Evolutionary conservation across 53 echinoderm and acorn worm genomes (phyloP).

Genomic region (Antedon mediterranea): DNA sequence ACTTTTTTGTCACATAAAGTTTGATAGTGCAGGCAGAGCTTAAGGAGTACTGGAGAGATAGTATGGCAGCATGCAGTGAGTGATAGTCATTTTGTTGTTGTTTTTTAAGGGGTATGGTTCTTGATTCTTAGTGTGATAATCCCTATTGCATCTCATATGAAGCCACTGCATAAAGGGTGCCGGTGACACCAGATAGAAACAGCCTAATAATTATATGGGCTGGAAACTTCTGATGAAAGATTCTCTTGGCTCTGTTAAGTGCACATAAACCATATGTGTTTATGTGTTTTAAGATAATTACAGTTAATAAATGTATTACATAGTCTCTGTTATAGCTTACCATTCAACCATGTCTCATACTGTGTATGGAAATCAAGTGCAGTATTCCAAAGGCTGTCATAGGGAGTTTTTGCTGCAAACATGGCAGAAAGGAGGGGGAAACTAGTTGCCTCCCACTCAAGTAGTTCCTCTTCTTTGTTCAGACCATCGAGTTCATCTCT

Average conservation of each 20-base stretch:
- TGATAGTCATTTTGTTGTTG: no score
- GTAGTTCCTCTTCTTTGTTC: conserved; percentile 88
- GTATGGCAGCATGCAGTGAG: no score
- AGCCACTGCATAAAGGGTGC: no score
- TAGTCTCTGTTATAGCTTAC: conserved; percentile 18
- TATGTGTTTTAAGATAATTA: conserved; percentile 5
- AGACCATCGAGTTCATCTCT: conserved; percentile 84
- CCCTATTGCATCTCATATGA: no score
- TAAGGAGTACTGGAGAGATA: no score
- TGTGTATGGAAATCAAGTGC: conserved; percentile 95
- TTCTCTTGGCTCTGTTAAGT: no score
- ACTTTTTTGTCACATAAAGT: no score
- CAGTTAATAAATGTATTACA: background rate
- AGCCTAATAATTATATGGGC: background rate
- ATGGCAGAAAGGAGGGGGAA: conserved; percentile 70
- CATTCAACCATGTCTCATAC: conserved; percentile 94
- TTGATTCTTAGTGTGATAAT: no score
- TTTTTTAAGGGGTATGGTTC: no score
- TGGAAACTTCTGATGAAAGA: no score
- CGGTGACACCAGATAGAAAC: background rate
- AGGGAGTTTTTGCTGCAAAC: conserved; percentile 75
- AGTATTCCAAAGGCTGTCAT: conserved; percentile 97
- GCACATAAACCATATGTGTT: background rate
- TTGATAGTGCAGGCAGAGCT: no score
- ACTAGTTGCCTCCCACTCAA: conserved; percentile 86